phyloP scores from a whole-genome alignment of 2,113 vertebrate species.

The Heteronetta atricapilla region DNA sequence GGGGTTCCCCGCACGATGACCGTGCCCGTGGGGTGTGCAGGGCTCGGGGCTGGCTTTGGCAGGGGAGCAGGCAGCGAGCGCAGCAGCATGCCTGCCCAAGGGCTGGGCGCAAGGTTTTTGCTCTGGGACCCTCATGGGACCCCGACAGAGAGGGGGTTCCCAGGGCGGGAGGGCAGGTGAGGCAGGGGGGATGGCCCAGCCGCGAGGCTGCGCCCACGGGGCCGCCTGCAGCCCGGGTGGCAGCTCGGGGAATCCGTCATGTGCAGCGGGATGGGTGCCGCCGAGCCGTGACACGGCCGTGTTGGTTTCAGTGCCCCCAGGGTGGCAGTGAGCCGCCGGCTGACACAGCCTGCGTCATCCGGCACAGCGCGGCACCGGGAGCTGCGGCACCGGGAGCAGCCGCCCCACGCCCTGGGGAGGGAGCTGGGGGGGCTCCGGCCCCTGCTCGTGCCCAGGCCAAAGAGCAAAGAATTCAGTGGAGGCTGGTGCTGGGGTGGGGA shows the following conservation, averaged over 20 bases:
- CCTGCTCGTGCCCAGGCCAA: not conserved
- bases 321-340: not conserved
- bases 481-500: not conserved
- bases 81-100: not conserved
- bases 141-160: fast-evolving
- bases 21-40: fast-evolving
- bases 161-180: fast-evolving
- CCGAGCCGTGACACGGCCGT: not conserved
- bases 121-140: not conserved
- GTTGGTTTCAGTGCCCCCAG: constrained; percentile 46
- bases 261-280: not conserved
- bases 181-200: not conserved
- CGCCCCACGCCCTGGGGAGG: not conserved
- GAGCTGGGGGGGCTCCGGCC: fast-evolving
- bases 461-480: fast-evolving
- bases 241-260: not conserved
- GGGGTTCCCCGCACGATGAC: fast-evolving
- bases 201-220: not conserved
- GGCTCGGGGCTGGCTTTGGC: no score
- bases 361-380: not conserved
- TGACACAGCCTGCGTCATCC: not conserved
- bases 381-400: not conserved
- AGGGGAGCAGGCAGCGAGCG: not conserved
- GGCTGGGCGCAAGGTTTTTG: not conserved
- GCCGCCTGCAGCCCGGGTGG: not conserved